phyloP scores from a whole-genome alignment of 2,113 vertebrate genomes.

The Aegotheles bennettii region DNA sequence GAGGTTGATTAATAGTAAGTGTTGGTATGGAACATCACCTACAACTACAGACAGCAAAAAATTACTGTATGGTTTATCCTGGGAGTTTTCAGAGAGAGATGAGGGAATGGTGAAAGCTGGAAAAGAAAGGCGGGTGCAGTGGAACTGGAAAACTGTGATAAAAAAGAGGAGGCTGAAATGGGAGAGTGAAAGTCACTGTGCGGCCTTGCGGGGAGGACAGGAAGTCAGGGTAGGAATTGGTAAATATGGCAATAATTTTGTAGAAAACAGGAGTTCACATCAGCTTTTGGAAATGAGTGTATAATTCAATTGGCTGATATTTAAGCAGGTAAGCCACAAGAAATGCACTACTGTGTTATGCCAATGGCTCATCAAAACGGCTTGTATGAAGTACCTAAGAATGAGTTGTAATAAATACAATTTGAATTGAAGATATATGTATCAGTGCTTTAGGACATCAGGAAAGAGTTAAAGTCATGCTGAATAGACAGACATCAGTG shows the following conservation, averaged over 20 bases:
- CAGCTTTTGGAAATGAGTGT: not conserved
- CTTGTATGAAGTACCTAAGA: not conserved
- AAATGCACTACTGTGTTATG: not conserved
- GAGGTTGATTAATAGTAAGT: not conserved
- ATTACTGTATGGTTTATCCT: not conserved
- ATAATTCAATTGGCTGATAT: not conserved
- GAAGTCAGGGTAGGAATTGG: not conserved
- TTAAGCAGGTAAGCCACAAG: not conserved
- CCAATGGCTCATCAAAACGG: not conserved
- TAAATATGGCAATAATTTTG: not conserved
- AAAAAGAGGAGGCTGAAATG: not conserved
- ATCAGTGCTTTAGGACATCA: not conserved
- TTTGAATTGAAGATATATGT: not conserved
- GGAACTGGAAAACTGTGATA: not conserved
- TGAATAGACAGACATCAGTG: not conserved
- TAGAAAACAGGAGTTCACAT: not conserved
- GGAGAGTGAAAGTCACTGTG: not conserved
- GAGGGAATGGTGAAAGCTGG: not conserved
- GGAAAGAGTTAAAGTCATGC: not conserved
- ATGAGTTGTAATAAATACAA: not conserved
- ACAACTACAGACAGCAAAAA: not conserved
- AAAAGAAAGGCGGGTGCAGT: not conserved
- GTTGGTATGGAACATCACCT: not conserved
- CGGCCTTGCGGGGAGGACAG: not conserved
- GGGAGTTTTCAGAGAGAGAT: not conserved